Conservation (phyloP, 2,888 invertebrate genomes). For the Tipula helvola region DNA sequence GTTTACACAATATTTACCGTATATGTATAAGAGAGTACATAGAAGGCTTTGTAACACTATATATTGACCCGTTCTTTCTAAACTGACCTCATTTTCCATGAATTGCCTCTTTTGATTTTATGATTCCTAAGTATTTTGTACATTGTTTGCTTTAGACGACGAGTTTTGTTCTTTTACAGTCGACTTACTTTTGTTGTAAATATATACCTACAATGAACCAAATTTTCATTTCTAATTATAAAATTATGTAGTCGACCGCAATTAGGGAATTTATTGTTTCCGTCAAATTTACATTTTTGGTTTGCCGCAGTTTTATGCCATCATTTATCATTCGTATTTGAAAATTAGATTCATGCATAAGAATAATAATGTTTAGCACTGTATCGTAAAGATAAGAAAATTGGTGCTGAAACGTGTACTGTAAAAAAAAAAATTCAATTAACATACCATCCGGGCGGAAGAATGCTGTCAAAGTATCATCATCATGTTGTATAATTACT, state of each 20-base stretch:
- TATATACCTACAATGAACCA: background rate
- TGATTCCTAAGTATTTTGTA: too few relatives aligned
- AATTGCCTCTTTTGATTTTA: too few relatives aligned
- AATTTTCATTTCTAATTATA: background rate
- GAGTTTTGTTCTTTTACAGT: too few relatives aligned
- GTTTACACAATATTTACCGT: too few relatives aligned
- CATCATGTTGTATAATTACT: background rate
- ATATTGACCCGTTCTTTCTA: too few relatives aligned
- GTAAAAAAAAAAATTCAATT: background rate
- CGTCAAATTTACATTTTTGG: background rate
- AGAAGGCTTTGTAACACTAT: too few relatives aligned
- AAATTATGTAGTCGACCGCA: background rate
- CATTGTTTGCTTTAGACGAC: too few relatives aligned
- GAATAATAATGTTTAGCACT: background rate
- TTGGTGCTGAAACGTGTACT: background rate
- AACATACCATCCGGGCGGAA: background rate
- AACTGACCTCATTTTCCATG: too few relatives aligned
- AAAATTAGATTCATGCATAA: background rate
- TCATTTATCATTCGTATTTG: background rate
- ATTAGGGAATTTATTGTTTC: background rate
- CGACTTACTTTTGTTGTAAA: too few relatives aligned
- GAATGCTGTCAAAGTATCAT: background rate
- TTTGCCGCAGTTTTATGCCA: background rate
- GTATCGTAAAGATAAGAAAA: background rate
- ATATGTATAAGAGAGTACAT: too few relatives aligned